Evolutionary conservation across 2,888 invertebrate genomes (phyloP).

Genomic region (Drosophila gaucha): DNA sequence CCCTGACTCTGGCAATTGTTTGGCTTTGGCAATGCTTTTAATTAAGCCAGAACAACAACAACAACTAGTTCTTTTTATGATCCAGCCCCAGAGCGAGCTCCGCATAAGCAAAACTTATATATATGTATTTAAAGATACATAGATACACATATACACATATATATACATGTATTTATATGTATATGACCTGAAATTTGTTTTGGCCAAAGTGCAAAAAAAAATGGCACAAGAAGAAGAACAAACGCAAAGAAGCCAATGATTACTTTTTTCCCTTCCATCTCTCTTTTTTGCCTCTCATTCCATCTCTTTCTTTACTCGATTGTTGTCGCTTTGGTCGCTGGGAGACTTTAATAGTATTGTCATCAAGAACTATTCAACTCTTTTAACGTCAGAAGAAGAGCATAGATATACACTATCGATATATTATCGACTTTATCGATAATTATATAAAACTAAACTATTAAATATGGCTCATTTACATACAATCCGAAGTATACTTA

Average conservation of each 20-base stretch:
- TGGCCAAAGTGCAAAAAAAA: conserved; percentile 37
- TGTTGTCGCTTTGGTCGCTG: background rate
- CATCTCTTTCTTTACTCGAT: background rate
- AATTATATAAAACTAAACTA: too few species aligned
- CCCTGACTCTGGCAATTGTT: conserved; percentile 45
- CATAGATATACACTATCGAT: background rate
- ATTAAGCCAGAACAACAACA: conserved; percentile 55
- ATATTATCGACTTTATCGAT: background rate
- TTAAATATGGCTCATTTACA: too few species aligned
- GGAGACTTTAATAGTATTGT: too few species aligned
- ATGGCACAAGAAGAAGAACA: background rate
- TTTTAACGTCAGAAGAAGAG: too few species aligned
- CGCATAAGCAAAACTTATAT: conserved; percentile 3
- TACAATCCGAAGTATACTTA: too few species aligned
- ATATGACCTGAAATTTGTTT: conserved; percentile 47
- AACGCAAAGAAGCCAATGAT: conserved; percentile 35
- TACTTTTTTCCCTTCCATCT: conserved; percentile 21
- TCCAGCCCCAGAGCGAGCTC: conserved; percentile 14
- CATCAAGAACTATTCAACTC: too few species aligned
- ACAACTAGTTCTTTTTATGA: conserved; percentile 62
- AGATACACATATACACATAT: background rate
- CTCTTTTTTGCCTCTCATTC: background rate
- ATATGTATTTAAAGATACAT: background rate
- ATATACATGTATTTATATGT: background rate
- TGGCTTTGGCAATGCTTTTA: conserved; percentile 71